A percentile compares a stretch with the other conserved stretches of the same genome.
phyloP scores from a whole-genome alignment of 2,113 vertebrate genomes.

The Nothoprocta perdicaria region DNA sequence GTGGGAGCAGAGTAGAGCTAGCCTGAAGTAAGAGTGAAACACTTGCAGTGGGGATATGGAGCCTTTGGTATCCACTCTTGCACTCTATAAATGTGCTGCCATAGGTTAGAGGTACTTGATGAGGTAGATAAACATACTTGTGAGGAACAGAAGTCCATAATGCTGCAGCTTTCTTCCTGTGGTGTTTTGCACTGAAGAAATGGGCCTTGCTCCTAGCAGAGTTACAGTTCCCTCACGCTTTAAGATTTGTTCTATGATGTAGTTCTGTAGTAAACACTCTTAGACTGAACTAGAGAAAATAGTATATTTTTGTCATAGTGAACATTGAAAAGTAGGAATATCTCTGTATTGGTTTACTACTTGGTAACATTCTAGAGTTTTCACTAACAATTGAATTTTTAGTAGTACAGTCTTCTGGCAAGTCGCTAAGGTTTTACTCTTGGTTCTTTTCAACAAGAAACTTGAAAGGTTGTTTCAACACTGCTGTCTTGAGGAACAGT shows the following conservation, averaged over 20 bases:
- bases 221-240: background rate
- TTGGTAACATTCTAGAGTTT: background rate
- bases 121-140: accelerated
- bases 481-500: background rate
- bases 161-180: background rate
- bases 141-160: background rate
- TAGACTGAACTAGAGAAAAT: background rate
- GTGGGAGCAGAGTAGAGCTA: background rate
- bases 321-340: background rate
- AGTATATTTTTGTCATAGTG: background rate
- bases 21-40: background rate
- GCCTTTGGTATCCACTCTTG: background rate
- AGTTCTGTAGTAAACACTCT: background rate
- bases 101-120: background rate
- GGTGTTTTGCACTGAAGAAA: background rate
- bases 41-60: accelerated
- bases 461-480: background rate
- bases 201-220: background rate
- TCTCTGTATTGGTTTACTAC: background rate
- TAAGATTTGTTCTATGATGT: background rate
- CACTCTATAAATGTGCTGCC: background rate
- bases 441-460: background rate
- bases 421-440: background rate
- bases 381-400: background rate
- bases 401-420: background rate